Percentiles rank a stretch among this genome's conserved stretches.
These are phyloP conservation scores for Selenia dentaria DNA, from an alignment of 2,888 invertebrate genomes.

Conservation along the genomic window DNA sequence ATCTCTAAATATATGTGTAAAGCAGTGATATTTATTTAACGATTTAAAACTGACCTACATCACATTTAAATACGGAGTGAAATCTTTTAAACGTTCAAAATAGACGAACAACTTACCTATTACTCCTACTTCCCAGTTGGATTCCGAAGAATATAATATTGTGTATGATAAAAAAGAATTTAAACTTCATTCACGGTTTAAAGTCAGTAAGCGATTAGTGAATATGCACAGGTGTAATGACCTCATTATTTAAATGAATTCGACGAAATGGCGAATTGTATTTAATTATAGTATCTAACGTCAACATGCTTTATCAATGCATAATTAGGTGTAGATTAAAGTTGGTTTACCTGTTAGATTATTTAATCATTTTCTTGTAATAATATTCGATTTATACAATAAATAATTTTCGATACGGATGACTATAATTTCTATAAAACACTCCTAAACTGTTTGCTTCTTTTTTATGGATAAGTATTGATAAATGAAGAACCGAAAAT, in stretches of 20 bases:
- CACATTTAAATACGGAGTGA: too few species aligned
- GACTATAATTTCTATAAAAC: too few species aligned
- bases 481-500: background rate
- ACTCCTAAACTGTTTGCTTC: too few species aligned
- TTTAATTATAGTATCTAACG: conserved; percentile 16
- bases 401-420: too few species aligned
- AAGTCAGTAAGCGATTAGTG: conserved; percentile 9
- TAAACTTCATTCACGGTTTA: conserved; percentile 5
- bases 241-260: conserved; percentile 36
- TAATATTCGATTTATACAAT: too few species aligned
- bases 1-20: too few species aligned
- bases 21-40: too few species aligned
- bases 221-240: conserved; percentile 33
- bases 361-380: background rate
- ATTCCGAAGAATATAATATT: background rate
- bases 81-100: too few species aligned
- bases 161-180: too few species aligned
- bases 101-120: too few species aligned
- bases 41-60: too few species aligned
- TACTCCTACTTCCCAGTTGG: background rate
- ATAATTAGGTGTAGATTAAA: conserved; percentile 15
- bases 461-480: too few species aligned
- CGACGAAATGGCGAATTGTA: conserved; percentile 30
- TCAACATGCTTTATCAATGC: conserved; percentile 17
- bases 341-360: background rate